Percentiles rank a stretch among this genome's conserved stretches.
Conservation (phyloP, 2,888 invertebrate species). For the Watsonalla binaria region DNA sequence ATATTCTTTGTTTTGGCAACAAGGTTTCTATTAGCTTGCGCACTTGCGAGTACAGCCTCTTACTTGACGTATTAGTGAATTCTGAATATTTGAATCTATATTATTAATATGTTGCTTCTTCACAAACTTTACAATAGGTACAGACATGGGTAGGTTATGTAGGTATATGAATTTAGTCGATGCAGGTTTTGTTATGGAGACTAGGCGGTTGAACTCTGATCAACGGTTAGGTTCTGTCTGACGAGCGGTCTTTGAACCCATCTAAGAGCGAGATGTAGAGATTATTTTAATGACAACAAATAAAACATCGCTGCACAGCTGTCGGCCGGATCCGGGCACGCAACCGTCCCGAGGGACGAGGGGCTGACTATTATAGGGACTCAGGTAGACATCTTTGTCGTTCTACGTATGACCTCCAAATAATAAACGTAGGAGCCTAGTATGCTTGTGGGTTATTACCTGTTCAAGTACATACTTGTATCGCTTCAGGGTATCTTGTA, state of each 20-base stretch:
- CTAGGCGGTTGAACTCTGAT: conserved; percentile 43
- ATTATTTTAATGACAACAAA: conserved; percentile 52
- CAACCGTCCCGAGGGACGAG: conserved; percentile 29
- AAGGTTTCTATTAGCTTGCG: too few species aligned
- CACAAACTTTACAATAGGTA: too few species aligned
- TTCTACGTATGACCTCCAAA: conserved; percentile 1
- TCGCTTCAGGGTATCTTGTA: neutral
- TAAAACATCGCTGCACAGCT: conserved; percentile 57
- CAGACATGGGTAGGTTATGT: too few species aligned
- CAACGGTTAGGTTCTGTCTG: conserved; percentile 38
- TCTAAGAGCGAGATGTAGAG: conserved; percentile 39
- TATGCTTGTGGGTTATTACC: neutral
- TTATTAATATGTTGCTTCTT: too few species aligned
- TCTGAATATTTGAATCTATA: too few species aligned
- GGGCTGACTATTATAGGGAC: conserved; percentile 35
- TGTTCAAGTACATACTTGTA: neutral
- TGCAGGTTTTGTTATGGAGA: conserved; percentile 20
- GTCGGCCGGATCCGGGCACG: conserved; percentile 40
- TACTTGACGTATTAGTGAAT: too few species aligned
- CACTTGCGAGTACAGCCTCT: too few species aligned
- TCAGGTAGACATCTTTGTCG: conserved; percentile 46
- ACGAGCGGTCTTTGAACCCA: conserved; percentile 55
- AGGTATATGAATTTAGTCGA: neutral
- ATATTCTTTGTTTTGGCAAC: too few species aligned
- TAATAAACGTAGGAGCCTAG: conserved; percentile 16